Evolutionary conservation across 2,888 invertebrate genomes (phyloP).

Genomic region (Hymenopus coronatus): DNA sequence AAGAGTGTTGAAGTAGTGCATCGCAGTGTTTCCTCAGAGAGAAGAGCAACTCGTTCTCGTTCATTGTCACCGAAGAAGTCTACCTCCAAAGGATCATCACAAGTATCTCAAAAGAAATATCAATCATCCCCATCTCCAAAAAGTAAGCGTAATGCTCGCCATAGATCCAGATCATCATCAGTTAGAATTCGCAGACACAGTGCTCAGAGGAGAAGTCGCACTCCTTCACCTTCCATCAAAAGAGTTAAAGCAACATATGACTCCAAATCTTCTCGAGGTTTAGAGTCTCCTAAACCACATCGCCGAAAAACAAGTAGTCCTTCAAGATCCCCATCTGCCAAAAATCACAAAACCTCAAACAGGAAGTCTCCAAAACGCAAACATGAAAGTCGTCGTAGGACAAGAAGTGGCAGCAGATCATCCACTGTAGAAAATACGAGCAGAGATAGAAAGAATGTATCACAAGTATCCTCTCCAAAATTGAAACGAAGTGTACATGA

Average conservation of each 20-base stretch:
- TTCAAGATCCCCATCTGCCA: constrained; percentile 2
- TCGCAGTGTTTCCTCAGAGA: constrained; percentile 9
- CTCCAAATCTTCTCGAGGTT: neutral
- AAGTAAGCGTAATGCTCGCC: constrained; percentile 2
- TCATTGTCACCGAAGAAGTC: constrained; percentile 19
- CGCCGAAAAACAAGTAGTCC: constrained; percentile 2
- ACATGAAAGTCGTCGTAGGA: constrained; percentile 11
- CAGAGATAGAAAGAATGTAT: constrained; percentile 4
- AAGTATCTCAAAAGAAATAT: constrained; percentile 4
- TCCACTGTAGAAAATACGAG: constrained; percentile 6
- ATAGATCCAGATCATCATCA: constrained; percentile 7
- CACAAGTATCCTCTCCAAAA: constrained; percentile 16
- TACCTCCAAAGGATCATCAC: neutral
- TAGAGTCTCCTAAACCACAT: neutral
- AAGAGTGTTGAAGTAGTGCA: neutral
- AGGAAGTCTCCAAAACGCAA: constrained; percentile 15
- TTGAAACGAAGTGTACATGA: neutral
- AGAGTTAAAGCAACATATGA: neutral
- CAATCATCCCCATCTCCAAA: constrained; percentile 21
- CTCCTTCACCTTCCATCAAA: neutral
- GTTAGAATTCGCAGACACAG: neutral
- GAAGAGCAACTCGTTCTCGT: neutral
- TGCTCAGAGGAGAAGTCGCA: neutral
- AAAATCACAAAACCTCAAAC: constrained; percentile 1
- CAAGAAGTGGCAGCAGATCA: constrained; percentile 25